Evolutionary conservation across 2,113 vertebrate species (phyloP).

Genomic region (Ranitomeya imitator): DNA sequence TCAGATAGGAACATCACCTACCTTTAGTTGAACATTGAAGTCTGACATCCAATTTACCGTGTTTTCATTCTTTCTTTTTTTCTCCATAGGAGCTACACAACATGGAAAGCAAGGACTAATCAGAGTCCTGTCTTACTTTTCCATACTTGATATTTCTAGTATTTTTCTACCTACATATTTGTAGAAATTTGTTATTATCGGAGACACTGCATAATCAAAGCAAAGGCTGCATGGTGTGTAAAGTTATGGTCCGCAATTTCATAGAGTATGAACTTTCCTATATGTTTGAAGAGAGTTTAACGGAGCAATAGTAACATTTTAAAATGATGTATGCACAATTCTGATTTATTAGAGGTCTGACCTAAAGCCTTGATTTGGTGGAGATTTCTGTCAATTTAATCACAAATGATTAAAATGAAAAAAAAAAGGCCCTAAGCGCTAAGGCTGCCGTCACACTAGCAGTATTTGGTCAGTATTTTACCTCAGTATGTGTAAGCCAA

Average conservation of each 20-base stretch:
- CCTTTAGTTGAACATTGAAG: not conserved
- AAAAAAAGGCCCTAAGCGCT: too few relatives aligned
- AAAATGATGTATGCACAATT: not conserved
- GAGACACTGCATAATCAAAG: not conserved
- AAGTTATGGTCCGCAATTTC: not conserved
- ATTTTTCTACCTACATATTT: not conserved
- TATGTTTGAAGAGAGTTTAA: too few relatives aligned
- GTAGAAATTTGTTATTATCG: not conserved
- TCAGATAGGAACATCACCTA: not conserved
- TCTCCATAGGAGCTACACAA: not conserved
- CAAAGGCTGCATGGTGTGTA: not conserved
- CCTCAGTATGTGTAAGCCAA: too few relatives aligned
- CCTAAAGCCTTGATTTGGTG: not conserved
- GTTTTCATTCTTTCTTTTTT: not conserved
- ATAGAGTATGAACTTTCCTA: not conserved
- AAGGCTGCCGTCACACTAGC: too few relatives aligned
- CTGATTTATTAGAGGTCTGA: not conserved
- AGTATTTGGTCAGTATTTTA: too few relatives aligned
- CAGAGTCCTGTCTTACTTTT: not conserved
- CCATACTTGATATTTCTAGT: not conserved
- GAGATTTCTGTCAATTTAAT: too few relatives aligned
- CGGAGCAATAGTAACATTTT: not conserved
- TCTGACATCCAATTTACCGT: conserved; percentile 7
- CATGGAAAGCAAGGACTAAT: not conserved
- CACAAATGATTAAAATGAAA: too few relatives aligned